Percentiles rank a stretch among this genome's conserved stretches.
Conservation (phyloP, 2,113 vertebrate species). For the Balaeniceps rex region DNA sequence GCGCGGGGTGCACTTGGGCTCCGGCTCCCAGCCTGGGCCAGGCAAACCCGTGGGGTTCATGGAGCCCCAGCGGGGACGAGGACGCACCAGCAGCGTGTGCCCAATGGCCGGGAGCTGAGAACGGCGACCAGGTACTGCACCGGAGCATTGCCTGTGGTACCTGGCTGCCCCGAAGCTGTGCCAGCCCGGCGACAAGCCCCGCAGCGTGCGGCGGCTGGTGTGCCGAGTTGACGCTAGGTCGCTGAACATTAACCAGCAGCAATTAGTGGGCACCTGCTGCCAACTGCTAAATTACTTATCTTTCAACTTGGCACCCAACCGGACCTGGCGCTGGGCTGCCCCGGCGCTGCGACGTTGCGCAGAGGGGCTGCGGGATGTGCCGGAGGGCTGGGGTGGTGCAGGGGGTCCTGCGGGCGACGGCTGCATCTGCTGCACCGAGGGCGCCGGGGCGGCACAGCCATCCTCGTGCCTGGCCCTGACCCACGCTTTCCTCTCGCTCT, state of each 20-base stretch:
- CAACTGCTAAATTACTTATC: neutral
- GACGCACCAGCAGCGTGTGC: fast-evolving
- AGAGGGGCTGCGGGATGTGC: neutral
- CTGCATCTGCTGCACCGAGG: neutral
- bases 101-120: neutral
- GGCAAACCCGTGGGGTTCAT: fast-evolving
- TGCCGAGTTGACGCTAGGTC: fast-evolving
- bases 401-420: neutral
- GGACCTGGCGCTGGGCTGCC: neutral
- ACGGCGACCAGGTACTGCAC: no score
- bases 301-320: neutral
- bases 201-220: fast-evolving
- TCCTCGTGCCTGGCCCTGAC: neutral
- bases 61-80: neutral
- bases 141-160: neutral
- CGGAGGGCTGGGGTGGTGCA: fast-evolving
- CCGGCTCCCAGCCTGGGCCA: neutral
- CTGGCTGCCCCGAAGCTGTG: neutral
- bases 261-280: neutral
- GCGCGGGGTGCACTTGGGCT: fast-evolving
- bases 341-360: fast-evolving
- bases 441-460: neutral
- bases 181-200: fast-evolving
- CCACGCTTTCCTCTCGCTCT: fast-evolving
- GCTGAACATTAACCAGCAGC: neutral